phyloP scores from a whole-genome alignment of 2,113 vertebrate species.

The Cynopterus brachyotis region DNA sequence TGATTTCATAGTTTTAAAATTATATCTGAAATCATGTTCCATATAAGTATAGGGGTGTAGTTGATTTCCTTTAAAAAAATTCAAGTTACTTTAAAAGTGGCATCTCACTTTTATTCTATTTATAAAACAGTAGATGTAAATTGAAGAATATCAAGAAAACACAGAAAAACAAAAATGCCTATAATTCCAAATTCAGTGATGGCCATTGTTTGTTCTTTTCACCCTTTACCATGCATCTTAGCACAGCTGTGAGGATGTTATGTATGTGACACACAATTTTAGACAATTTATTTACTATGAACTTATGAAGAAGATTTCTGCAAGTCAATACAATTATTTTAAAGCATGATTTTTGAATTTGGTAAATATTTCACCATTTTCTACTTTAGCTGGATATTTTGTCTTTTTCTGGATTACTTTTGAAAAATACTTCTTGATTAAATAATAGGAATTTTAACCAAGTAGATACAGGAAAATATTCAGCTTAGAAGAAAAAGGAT shows the following conservation, averaged over 20 bases:
- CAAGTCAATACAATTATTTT: background rate
- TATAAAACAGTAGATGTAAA: background rate
- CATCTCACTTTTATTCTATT: background rate
- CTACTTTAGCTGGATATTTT: background rate
- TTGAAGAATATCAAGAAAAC: background rate
- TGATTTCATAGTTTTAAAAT: constrained; percentile 40
- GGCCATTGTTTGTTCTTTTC: background rate
- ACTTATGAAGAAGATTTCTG: background rate
- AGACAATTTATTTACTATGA: background rate
- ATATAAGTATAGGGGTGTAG: background rate
- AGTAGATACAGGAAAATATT: background rate
- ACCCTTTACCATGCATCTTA: background rate
- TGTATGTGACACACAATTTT: background rate
- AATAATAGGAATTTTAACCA: background rate
- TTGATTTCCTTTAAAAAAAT: background rate
- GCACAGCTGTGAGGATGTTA: background rate
- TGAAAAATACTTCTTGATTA: background rate
- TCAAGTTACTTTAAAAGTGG: background rate
- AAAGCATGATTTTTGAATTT: constrained; percentile 15
- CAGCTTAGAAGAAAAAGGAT: background rate
- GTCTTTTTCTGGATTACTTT: background rate
- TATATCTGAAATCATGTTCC: background rate
- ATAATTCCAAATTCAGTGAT: background rate
- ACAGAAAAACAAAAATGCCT: background rate
- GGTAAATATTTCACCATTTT: background rate